Conservation (phyloP, 2,888 invertebrate species). For the Leptura quadrifasciata region DNA sequence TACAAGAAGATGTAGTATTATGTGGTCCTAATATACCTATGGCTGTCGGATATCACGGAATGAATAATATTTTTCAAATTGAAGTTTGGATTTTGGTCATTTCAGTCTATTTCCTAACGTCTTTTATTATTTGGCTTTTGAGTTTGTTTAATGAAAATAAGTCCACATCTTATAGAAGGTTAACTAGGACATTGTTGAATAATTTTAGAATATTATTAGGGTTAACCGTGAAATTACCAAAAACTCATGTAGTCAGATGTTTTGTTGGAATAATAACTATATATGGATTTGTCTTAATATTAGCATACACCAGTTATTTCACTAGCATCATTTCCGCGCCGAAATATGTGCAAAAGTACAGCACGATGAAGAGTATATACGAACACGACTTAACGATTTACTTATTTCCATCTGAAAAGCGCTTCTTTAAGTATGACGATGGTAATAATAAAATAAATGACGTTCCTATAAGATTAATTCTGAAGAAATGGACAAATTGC, state of each 20-base stretch:
- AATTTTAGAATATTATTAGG: conserved; percentile 18
- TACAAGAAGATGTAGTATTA: conserved; percentile 34
- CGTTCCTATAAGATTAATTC: neutral
- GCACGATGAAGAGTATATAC: conserved; percentile 2
- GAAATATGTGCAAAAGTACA: neutral
- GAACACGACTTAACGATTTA: conserved; percentile 15
- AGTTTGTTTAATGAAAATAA: conserved; percentile 26
- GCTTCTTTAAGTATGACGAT: neutral
- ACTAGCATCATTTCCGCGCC: conserved; percentile 12
- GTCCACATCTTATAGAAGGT: conserved; percentile 31
- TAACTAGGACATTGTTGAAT: conserved; percentile 12
- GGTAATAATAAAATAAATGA: neutral
- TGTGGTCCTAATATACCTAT: conserved; percentile 39
- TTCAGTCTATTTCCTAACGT: conserved; percentile 15
- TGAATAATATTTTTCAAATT: conserved; percentile 11
- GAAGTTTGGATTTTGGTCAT: conserved; percentile 13
- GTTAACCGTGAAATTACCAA: conserved; percentile 4
- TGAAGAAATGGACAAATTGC: conserved; percentile 4
- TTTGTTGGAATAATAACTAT: conserved; percentile 33
- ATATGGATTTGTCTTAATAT: conserved; percentile 21
- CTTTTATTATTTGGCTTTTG: conserved; percentile 39
- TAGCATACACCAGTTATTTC: conserved; percentile 29
- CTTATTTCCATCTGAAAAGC: neutral
- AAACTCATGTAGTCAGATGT: conserved; percentile 41
- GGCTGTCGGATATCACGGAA: conserved; percentile 32